phyloP scores from a whole-genome alignment of 23 tunicate genomes.

The Styela clava region DNA sequence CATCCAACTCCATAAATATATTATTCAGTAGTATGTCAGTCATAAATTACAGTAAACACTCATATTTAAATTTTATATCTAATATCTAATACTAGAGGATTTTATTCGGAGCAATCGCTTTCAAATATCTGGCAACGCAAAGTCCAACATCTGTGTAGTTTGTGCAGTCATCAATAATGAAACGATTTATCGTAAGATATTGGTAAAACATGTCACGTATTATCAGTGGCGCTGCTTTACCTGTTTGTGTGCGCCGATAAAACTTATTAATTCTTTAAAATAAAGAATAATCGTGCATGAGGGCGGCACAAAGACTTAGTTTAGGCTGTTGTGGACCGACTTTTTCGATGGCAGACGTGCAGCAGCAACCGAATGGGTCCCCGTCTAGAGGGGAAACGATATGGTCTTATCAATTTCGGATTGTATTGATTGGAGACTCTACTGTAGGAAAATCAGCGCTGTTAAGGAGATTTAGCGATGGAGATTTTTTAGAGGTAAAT shows the following conservation, averaged over 20 bases:
- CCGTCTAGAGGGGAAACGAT: slow-evolving; percentile 75
- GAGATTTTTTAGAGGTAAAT: slow-evolving; percentile 85
- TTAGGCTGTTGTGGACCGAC: slow-evolving; percentile 9
- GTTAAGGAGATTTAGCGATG: slow-evolving; percentile 84
- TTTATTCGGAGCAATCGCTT: too few relatives aligned
- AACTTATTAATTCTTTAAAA: background rate
- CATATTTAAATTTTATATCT: too few relatives aligned
- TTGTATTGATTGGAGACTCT: slow-evolving; percentile 92
- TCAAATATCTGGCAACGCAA: too few relatives aligned
- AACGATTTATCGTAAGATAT: background rate
- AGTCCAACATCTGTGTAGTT: background rate
- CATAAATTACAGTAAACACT: too few relatives aligned
- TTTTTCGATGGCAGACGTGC: slow-evolving; percentile 1
- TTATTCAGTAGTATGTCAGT: too few relatives aligned
- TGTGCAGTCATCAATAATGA: background rate
- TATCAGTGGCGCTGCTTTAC: background rate
- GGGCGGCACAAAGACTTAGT: background rate
- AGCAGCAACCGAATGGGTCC: slow-evolving; percentile 16
- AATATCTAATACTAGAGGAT: too few relatives aligned
- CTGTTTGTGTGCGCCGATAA: background rate
- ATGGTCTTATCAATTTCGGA: slow-evolving; percentile 93
- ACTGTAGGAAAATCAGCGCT: slow-evolving; percentile 98
- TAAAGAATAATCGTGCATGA: background rate
- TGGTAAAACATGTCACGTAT: background rate
- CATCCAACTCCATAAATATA: too few relatives aligned